phyloP scores from a whole-genome alignment of 2,113 vertebrate species.

The Cynocephalus volans region DNA sequence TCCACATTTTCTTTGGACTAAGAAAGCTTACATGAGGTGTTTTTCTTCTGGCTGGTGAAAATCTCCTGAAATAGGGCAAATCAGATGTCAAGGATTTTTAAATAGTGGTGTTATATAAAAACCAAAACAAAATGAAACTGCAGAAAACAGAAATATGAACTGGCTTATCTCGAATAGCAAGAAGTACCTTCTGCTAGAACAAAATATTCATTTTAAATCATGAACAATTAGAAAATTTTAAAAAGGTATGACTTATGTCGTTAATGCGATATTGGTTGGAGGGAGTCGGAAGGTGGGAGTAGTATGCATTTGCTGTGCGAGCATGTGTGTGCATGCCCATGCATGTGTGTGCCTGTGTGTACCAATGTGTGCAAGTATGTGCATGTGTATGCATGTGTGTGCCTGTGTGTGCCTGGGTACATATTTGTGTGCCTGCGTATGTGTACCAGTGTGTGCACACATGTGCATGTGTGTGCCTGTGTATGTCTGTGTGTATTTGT shows the following conservation, averaged over 20 bases:
- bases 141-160: not conserved
- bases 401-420: no score
- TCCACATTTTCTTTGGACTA: not conserved
- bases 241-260: not conserved
- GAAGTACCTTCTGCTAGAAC: not conserved
- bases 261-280: not conserved
- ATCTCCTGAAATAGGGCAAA: constrained; percentile 38
- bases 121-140: constrained; percentile 46
- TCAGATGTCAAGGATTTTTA: not conserved
- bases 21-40: not conserved
- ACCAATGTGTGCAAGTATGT: no score
- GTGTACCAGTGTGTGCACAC: no score
- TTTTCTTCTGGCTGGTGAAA: constrained; percentile 48
- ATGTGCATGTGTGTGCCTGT: no score
- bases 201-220: not conserved
- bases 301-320: rapidly evolving
- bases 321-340: rapidly evolving
- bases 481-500: no score
- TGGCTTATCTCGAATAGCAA: not conserved
- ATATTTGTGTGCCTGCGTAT: no score
- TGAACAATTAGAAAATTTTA: not conserved
- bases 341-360: no score
- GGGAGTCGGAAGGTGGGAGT: rapidly evolving
- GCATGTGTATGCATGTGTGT: no score
- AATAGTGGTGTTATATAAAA: not conserved